These are phyloP conservation scores for Caenorhabditis auriculariae DNA, from an alignment of 2,888 invertebrate species.

Conservation along the genomic window DNA sequence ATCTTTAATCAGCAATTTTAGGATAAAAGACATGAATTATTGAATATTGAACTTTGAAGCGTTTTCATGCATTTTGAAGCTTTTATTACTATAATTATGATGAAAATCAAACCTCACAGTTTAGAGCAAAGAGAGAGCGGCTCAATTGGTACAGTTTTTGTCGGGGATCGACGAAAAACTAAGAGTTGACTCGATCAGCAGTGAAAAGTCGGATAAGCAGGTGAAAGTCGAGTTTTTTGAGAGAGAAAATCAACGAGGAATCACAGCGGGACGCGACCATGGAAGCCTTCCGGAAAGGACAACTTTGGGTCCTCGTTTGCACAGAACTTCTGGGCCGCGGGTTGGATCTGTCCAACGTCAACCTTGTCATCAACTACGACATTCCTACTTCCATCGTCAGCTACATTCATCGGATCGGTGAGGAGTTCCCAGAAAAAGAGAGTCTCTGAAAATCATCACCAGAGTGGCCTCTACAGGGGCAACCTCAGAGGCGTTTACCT, in stretches of 20 bases:
- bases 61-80: too few relatives aligned
- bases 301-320: slow-evolving; percentile 92
- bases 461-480: neutral
- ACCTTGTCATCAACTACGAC: slow-evolving; percentile 94
- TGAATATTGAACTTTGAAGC: too few relatives aligned
- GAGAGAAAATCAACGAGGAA: neutral
- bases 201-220: slow-evolving; percentile 49
- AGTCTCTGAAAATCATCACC: neutral
- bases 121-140: slow-evolving; percentile 83
- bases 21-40: neutral
- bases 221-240: slow-evolving; percentile 18
- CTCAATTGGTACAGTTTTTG: slow-evolving; percentile 85
- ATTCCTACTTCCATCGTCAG: slow-evolving; percentile 86
- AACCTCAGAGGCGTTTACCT: neutral
- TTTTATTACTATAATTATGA: neutral
- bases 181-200: slow-evolving; percentile 47
- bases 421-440: neutral
- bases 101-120: neutral
- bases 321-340: slow-evolving; percentile 95
- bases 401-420: slow-evolving; percentile 81
- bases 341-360: slow-evolving; percentile 93
- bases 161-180: slow-evolving; percentile 65
- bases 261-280: slow-evolving; percentile 86
- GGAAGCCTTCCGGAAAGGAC: slow-evolving; percentile 83
- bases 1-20: neutral